Conservation (phyloP, 2,888 invertebrate genomes). For the Drosophila prostipennis region DNA sequence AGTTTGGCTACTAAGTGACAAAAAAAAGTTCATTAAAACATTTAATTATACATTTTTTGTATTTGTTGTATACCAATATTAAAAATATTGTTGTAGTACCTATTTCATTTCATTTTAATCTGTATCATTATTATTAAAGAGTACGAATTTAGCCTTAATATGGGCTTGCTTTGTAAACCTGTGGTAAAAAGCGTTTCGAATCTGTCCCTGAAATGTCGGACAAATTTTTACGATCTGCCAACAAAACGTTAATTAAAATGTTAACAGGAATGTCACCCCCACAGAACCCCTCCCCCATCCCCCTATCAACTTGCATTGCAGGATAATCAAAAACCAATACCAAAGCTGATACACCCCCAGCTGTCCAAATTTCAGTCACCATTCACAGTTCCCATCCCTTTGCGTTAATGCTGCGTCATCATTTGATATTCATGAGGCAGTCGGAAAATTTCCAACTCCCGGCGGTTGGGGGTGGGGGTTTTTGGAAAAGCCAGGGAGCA, state of each 20-base stretch:
- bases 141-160: not conserved
- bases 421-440: conserved; percentile 70
- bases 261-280: conserved; percentile 26
- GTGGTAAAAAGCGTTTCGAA: not conserved
- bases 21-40: too few species aligned
- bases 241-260: conserved; percentile 71
- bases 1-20: not conserved
- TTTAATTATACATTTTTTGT: too few species aligned
- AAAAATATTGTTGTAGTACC: too few species aligned
- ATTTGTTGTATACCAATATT: too few species aligned
- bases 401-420: conserved; percentile 45
- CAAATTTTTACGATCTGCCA: conserved; percentile 19
- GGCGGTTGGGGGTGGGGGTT: not conserved
- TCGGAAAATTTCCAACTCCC: conserved; percentile 26
- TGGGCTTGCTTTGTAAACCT: not conserved
- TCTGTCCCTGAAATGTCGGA: not conserved
- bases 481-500: not conserved
- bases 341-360: conserved; percentile 53
- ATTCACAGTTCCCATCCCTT: conserved; percentile 12
- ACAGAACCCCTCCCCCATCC: not conserved
- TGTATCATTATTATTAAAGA: not conserved
- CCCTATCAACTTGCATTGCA: conserved; percentile 3
- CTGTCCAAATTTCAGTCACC: not conserved
- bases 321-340: conserved; percentile 74
- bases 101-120: too few species aligned